phyloP scores from a whole-genome alignment of 1,140 invertebrate species.

The Steinernema khuongi region DNA sequence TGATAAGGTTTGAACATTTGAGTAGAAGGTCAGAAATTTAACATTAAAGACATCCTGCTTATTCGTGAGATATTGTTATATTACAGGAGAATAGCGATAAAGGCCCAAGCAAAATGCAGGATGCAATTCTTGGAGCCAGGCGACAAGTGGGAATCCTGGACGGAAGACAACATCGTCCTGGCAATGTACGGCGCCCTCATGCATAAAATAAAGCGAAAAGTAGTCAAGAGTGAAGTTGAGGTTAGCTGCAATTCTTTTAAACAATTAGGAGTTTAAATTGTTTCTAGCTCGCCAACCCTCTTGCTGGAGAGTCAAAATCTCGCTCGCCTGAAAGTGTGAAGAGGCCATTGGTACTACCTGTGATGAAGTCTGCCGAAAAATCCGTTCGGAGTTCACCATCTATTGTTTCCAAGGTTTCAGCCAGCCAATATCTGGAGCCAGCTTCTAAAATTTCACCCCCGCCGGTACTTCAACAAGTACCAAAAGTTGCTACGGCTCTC shows the following conservation, averaged over 20 bases:
- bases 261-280: too few relatives aligned
- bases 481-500: not conserved
- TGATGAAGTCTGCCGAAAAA: too few relatives aligned
- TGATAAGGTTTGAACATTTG: too few relatives aligned
- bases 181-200: not conserved
- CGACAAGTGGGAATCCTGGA: constrained; percentile 5
- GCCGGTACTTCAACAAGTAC: not conserved
- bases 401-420: too few relatives aligned
- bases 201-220: not conserved
- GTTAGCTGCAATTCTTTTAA: too few relatives aligned
- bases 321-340: too few relatives aligned
- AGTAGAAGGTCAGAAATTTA: too few relatives aligned
- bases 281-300: not conserved
- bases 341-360: too few relatives aligned
- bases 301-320: too few relatives aligned
- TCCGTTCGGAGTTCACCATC: too few relatives aligned
- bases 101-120: not conserved
- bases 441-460: not conserved
- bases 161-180: not conserved
- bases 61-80: too few relatives aligned
- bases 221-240: not conserved
- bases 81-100: constrained; percentile 1
- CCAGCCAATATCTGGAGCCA: not conserved
- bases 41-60: too few relatives aligned
- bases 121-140: not conserved